Evolutionary conservation across 2,888 invertebrate genomes (phyloP), one percentile per base, ranked within the genome.

Genomic region (Temnothorax unifasciatus): DNA sequence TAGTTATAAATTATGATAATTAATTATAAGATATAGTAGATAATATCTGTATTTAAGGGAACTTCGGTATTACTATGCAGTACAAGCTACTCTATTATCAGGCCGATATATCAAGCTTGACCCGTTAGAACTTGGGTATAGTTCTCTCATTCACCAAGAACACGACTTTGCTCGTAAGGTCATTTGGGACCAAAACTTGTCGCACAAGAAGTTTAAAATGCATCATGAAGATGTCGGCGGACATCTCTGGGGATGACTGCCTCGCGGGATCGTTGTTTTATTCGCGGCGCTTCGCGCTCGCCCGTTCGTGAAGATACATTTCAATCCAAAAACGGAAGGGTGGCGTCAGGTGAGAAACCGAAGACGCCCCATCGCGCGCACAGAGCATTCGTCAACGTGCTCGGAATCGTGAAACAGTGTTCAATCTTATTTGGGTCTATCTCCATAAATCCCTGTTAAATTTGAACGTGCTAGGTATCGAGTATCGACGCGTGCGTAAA

Each of bases 371-470:
- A 21, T 69, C 59, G 81, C 34, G 81, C 34, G 74, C 79, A 74
- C 82, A 57, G 83, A 88, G 87, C 86, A 88, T 90, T 86, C 86
- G 77, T 71, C 88, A 87, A 90, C 88, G 90, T 90, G 89, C 86
- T 29, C 54, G 86, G 88, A 91, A 88, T 91, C 64, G 84, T 44
- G 83, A 87, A 87, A 69, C 85, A 59, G 13, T 68, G 84, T 85
- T 90, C 90, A 88, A 92, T 90, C 89, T 90, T 89, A 88, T 90
- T 91, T 87, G 84, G 86, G 79, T 89, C 89, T 89, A 92, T 91
- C 90, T 91, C 87, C 83, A 85, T 87, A 90, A 91, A 92, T 90
- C 90, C 88, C 88, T 85, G 90, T 90, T 92, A 92, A 91, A 92
- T 89, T 90, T 90, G 85, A 88, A 87, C 88, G 87, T 75, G 69